Evolutionary conservation across 2,888 invertebrate genomes (phyloP), one percentile per base, ranked within the genome.

Genomic region (Tetropium fuscum): DNA sequence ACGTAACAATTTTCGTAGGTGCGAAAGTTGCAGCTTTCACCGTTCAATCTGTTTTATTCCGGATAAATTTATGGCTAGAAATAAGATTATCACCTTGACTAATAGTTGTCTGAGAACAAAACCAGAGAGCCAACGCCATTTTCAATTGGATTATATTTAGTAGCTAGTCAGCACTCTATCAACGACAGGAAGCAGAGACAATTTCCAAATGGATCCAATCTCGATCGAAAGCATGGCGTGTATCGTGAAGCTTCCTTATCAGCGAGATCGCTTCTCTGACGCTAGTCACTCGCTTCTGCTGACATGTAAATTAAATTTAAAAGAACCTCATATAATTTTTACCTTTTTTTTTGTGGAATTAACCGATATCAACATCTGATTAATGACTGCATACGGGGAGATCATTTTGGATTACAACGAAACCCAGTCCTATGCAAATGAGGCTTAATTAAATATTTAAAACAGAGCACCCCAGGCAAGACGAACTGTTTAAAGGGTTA

Each of bases 131-230:
- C 66, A 69, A 19, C 48, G 56, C 56, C 43, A 64, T 56, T 58
- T 64, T 59, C 60, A 59, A 64, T 67, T 65, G 64, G 67, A 68
- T 70, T 64, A 69, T 70, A 68, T 69, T 67, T 65, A 63, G 58
- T 49, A 56, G 45, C 53, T 60, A 68, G 66, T 69, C 70, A 60
- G 68, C 69, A 73, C 68, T 71, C 68, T 43, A 72, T 73, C 73
- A 72, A 71, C 71, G 73, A 71, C 73, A 66, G 64, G 65, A 63
- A 63, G 60, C 69, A 66, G 69, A 68, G 73, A 72, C 73, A 73
- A 73, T 73, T 69, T 72, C 71, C 62, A 72, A 73, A 73, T 73
- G 73, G 71, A 70, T 72, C 65, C 66, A 47, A 58, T 62, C 62
- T 59, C 54, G 67, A 69, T 71, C 68, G 68, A 68, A 64, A 62